phyloP scores from a whole-genome alignment of 2,888 invertebrate genomes.

The Drosophila acutilabella region DNA sequence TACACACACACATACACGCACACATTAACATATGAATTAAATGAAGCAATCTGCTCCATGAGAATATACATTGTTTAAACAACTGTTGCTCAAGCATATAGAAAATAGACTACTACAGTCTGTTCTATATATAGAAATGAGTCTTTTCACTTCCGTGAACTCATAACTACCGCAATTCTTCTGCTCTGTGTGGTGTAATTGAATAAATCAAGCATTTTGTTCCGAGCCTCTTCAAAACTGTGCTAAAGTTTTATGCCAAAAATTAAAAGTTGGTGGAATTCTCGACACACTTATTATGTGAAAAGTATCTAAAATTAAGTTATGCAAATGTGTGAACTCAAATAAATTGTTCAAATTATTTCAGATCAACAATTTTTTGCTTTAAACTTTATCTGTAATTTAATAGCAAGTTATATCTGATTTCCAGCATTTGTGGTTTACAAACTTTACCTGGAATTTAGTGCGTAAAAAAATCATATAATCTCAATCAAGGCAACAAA shows the following conservation, averaged over 20 bases:
- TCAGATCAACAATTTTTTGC: too few relatives aligned
- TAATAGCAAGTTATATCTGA: not conserved
- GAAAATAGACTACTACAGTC: not conserved
- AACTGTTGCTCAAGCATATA: conserved; percentile 5
- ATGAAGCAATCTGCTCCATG: conserved; percentile 4
- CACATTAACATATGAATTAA: conserved; percentile 3
- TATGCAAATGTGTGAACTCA: not conserved
- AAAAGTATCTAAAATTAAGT: conserved; percentile 2
- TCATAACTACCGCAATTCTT: not conserved
- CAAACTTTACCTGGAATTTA: not conserved
- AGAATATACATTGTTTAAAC: conserved; percentile 12
- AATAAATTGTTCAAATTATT: not conserved
- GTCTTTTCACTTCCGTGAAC: not conserved
- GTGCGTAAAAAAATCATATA: not conserved
- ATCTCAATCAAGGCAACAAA: conserved; percentile 2
- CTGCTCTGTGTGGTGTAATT: conserved; percentile 22
- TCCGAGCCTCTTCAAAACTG: not conserved
- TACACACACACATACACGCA: not conserved
- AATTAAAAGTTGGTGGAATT: conserved; percentile 5
- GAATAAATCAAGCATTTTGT: conserved; percentile 33
- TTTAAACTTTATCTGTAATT: conserved; percentile 4
- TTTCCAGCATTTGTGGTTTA: not conserved
- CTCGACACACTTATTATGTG: not conserved
- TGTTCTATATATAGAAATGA: not conserved
- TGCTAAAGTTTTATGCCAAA: conserved; percentile 20